Percentiles rank a stretch among this genome's conserved stretches.
Conservation (phyloP, 1,140 invertebrate genomes). For the Leptonema lineaticorne region DNA sequence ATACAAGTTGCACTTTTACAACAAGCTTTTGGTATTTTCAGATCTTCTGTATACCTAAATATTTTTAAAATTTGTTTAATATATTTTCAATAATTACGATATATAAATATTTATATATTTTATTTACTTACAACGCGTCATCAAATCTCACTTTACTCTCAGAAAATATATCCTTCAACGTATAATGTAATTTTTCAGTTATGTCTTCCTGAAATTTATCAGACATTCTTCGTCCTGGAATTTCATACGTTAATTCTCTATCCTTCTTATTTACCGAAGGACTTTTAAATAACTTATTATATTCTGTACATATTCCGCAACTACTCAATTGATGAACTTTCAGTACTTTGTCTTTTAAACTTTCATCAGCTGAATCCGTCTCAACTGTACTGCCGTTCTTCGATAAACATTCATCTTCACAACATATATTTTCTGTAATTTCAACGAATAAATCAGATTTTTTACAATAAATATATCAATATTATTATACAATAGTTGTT, state of each 20-base stretch:
- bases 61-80: too few relatives aligned
- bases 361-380: too few relatives aligned
- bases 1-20: not conserved
- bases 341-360: not conserved
- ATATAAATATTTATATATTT: too few relatives aligned
- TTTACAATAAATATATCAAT: not conserved
- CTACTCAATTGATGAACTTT: not conserved
- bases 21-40: too few relatives aligned
- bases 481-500: too few relatives aligned
- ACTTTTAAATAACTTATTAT: conserved; percentile 14
- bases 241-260: conserved; percentile 11
- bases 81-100: too few relatives aligned
- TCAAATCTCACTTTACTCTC: not conserved
- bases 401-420: too few relatives aligned
- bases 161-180: not conserved
- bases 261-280: too few relatives aligned
- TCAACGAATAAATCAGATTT: not conserved
- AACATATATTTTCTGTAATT: too few relatives aligned
- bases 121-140: too few relatives aligned
- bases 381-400: too few relatives aligned
- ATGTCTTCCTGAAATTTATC: conserved; percentile 7
- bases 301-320: conserved; percentile 10
- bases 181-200: not conserved
- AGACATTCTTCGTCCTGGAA: not conserved
- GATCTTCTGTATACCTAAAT: too few relatives aligned